Evolutionary conservation across 2,888 invertebrate species (phyloP).

Genomic region (Phorcus lineatus): DNA sequence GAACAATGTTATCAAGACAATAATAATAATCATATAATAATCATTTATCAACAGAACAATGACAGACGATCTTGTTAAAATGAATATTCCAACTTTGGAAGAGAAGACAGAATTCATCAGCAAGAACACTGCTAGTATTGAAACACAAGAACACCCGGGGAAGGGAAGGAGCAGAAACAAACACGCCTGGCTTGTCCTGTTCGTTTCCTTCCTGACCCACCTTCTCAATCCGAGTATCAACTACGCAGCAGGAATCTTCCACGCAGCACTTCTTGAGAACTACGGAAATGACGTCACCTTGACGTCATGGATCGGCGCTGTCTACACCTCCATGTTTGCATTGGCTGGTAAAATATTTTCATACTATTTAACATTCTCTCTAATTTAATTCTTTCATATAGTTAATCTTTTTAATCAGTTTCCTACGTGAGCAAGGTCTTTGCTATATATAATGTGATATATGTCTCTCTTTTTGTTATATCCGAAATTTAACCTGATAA

Average conservation of each 20-base stretch:
- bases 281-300: not conserved
- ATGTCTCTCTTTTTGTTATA: too few relatives aligned
- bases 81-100: too few relatives aligned
- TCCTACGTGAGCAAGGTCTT: too few relatives aligned
- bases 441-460: too few relatives aligned
- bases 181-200: conserved; percentile 22
- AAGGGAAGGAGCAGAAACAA: not conserved
- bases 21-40: too few relatives aligned
- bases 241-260: conserved; percentile 18
- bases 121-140: too few relatives aligned
- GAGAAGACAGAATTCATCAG: too few relatives aligned
- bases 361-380: not conserved
- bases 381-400: not conserved
- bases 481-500: too few relatives aligned
- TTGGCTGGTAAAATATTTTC: conserved; percentile 10
- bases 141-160: too few relatives aligned
- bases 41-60: too few relatives aligned
- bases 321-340: conserved; percentile 5
- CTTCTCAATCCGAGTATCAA: not conserved
- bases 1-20: too few relatives aligned
- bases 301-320: conserved; percentile 11
- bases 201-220: not conserved
- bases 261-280: conserved; percentile 10
- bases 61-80: too few relatives aligned
- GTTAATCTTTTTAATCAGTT: not conserved